These are phyloP conservation scores for Nettapus auritus DNA, from an alignment of 2,113 vertebrate species.

Conservation along the genomic window DNA sequence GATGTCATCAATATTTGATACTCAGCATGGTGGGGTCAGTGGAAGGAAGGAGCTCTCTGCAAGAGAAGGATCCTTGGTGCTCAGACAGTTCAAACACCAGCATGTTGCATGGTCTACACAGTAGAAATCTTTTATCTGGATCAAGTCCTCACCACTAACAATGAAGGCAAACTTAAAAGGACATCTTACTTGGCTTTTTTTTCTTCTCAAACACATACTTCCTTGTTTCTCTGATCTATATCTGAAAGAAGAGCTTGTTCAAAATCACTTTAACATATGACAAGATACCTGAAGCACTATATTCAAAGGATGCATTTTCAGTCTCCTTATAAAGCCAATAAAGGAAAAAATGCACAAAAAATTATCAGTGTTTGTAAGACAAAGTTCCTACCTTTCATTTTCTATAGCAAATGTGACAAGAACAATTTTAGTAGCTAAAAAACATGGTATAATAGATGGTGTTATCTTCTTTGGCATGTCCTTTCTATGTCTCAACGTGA, in stretches of 20 bases:
- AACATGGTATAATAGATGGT: neutral
- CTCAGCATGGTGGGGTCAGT: neutral
- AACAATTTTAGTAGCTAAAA: neutral
- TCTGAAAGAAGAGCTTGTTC: constrained; percentile 36
- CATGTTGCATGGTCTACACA: neutral
- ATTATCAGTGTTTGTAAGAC: neutral
- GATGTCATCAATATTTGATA: neutral
- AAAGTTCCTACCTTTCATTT: neutral
- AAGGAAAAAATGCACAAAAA: neutral
- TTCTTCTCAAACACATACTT: neutral
- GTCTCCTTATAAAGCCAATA: neutral
- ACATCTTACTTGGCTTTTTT: neutral
- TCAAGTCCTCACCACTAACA: neutral
- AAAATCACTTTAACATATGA: constrained; percentile 5
- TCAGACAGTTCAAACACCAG: neutral
- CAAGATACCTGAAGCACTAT: neutral
- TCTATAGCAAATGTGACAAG: neutral
- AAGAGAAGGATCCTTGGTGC: neutral
- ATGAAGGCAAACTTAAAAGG: constrained; percentile 6
- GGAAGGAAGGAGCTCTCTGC: neutral
- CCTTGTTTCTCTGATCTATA: constrained; percentile 31
- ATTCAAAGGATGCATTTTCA: neutral
- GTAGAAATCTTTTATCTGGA: neutral
- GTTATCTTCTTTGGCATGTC: neutral
- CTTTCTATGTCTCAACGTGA: neutral